These are phyloP conservation scores for Diacarnus erythraeanus DNA, from an alignment of 37 sponge, comb jelly and placozoan genomes.

Conservation along the genomic window DNA sequence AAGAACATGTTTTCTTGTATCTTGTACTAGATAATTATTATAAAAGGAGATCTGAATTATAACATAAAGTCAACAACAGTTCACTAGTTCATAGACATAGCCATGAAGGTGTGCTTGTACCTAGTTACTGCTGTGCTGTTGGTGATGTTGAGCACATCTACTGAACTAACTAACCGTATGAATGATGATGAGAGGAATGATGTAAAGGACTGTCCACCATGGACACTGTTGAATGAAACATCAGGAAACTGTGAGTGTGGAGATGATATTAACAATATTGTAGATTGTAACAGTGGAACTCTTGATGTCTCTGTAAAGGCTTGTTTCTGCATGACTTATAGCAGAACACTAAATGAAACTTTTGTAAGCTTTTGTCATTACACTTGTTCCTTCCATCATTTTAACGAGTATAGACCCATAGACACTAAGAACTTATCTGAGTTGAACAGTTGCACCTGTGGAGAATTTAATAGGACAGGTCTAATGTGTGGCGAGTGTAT, in stretches of 20 bases:
- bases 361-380: conserved; percentile 1
- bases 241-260: conserved; percentile 3
- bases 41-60: too few species aligned
- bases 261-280: not conserved
- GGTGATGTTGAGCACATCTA: not conserved
- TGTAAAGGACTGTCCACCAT: conserved; percentile 1
- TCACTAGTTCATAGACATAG: too few species aligned
- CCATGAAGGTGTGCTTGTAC: too few species aligned
- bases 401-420: not conserved
- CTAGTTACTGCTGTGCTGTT: too few species aligned
- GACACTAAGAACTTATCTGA: not conserved
- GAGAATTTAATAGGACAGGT: conserved; percentile 5
- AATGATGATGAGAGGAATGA: not conserved
- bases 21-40: too few species aligned
- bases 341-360: not conserved
- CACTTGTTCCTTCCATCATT: not conserved
- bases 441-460: not conserved
- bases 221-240: not conserved
- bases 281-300: not conserved
- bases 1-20: too few species aligned
- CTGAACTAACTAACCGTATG: not conserved
- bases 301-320: not conserved
- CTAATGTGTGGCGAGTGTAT: conserved; percentile 44
- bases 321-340: not conserved
- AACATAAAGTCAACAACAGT: too few species aligned